A percentile compares a stretch with the other conserved stretches of the same genome.
These are phyloP conservation scores for Malaclemys terrapin DNA, from an alignment of 2,113 vertebrate genomes.

Conservation along the genomic window DNA sequence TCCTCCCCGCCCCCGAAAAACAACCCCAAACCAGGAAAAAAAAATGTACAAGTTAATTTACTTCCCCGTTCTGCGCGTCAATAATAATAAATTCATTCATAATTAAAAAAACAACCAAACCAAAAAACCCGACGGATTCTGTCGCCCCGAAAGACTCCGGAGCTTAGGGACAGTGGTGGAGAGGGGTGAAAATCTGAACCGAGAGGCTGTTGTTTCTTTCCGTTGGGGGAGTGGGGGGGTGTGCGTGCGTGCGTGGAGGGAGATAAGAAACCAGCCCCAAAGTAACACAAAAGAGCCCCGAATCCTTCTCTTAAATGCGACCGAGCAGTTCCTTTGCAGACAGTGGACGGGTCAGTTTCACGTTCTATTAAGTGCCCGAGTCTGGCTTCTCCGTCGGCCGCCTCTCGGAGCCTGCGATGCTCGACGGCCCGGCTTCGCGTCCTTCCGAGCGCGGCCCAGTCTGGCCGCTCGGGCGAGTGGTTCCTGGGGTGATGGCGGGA, in stretches of 20 bases:
- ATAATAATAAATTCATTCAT: conserved; percentile 30
- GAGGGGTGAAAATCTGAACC: background rate
- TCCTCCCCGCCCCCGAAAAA: background rate
- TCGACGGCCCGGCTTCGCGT: too few species aligned
- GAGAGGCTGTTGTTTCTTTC: background rate
- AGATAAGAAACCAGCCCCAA: background rate
- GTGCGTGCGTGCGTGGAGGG: background rate
- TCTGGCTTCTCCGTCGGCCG: background rate
- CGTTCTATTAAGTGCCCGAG: background rate
- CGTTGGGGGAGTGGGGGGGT: background rate
- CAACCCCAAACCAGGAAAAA: conserved; percentile 5
- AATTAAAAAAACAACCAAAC: background rate
- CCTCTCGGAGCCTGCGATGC: background rate
- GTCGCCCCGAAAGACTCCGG: background rate
- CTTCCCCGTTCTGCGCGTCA: conserved; percentile 41
- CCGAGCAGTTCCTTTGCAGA: too few species aligned
- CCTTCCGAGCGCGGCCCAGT: background rate
- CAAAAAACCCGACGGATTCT: background rate
- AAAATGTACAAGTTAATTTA: conserved; percentile 63
- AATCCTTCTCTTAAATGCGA: background rate
- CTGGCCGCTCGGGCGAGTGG: background rate
- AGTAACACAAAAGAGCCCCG: background rate
- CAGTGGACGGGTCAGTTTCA: background rate
- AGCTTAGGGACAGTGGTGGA: too few species aligned
- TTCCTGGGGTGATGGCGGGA: background rate